These are phyloP conservation scores for Stegodyphus mimosarum DNA, from an alignment of 1,140 invertebrate genomes.

Conservation along the genomic window DNA sequence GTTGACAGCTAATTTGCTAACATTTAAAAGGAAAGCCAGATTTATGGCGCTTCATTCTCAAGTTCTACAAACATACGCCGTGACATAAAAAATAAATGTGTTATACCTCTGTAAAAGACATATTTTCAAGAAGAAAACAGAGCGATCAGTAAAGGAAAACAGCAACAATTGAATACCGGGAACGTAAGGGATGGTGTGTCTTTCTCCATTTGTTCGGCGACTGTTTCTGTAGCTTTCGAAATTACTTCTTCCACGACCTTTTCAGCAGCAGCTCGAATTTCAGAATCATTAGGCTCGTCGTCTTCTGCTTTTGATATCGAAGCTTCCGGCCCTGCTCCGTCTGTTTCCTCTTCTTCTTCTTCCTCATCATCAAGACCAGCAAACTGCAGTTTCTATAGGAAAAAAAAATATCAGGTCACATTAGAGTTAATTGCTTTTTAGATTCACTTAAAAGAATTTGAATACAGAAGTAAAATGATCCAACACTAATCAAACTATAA, in stretches of 20 bases:
- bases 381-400: constrained; percentile 22
- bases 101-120: too few relatives aligned
- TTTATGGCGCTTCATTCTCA: too few relatives aligned
- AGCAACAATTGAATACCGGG: constrained; percentile 5
- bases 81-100: too few relatives aligned
- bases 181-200: neutral
- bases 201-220: constrained; percentile 7
- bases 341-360: neutral
- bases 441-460: too few relatives aligned
- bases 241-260: constrained; percentile 42
- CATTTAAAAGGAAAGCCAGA: too few relatives aligned
- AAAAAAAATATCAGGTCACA: neutral
- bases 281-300: neutral
- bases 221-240: constrained; percentile 29
- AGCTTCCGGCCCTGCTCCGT: neutral
- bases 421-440: too few relatives aligned
- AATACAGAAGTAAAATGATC: too few relatives aligned
- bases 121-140: neutral
- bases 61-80: too few relatives aligned
- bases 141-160: neutral
- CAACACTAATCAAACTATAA: too few relatives aligned
- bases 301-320: neutral
- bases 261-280: constrained; percentile 10
- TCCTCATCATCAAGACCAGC: constrained; percentile 16
- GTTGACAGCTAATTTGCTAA: too few relatives aligned